These are phyloP conservation scores for Oreohelix idahoensis DNA, from an alignment of 1,140 invertebrate species.

Conservation along the genomic window DNA sequence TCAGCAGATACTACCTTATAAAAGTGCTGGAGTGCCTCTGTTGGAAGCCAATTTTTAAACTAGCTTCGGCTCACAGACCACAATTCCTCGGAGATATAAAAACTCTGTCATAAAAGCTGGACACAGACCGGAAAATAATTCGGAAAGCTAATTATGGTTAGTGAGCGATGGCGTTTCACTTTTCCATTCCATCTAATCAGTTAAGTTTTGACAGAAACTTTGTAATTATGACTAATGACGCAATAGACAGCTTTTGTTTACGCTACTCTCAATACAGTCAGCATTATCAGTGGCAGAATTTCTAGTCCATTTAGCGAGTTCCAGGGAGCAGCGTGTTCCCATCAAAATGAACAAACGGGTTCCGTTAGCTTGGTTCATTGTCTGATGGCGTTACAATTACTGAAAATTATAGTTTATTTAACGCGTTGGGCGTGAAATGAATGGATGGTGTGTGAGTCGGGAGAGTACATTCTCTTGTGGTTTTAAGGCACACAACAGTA, in stretches of 20 bases:
- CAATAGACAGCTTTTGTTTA: slow-evolving; percentile 1
- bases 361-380: neutral
- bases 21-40: neutral
- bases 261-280: neutral
- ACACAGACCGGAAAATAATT: neutral
- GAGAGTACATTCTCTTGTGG: neutral
- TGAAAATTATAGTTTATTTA: slow-evolving; percentile 12
- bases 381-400: neutral
- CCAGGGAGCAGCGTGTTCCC: neutral
- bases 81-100: neutral
- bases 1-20: neutral
- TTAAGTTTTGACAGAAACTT: neutral
- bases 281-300: neutral
- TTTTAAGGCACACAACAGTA: neutral
- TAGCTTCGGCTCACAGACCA: neutral
- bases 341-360: neutral
- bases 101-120: neutral
- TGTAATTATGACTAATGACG: slow-evolving; percentile 12
- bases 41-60: slow-evolving; percentile 5
- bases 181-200: neutral
- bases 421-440: slow-evolving; percentile 1
- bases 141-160: neutral
- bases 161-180: slow-evolving; percentile 2
- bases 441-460: slow-evolving; percentile 7
- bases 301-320: slow-evolving; percentile 1